These are phyloP conservation scores for Phalacrocorax aristotelis DNA, from an alignment of 2,113 vertebrate genomes.

Conservation along the genomic window DNA sequence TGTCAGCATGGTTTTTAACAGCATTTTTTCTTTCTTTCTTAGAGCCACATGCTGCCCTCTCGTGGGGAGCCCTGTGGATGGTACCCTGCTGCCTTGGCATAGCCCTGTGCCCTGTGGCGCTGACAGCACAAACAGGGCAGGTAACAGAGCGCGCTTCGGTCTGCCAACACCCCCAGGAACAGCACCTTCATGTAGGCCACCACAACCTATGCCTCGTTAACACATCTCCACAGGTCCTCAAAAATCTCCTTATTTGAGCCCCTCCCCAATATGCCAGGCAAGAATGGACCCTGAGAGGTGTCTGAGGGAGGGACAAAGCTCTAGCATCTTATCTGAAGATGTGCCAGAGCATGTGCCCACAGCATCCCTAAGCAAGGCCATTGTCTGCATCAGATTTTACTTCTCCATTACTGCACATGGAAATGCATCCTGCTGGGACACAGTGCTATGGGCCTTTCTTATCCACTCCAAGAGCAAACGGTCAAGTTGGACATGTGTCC, in stretches of 20 bases:
- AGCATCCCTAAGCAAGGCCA: neutral
- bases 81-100: neutral
- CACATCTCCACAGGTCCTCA: neutral
- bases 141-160: fast-evolving
- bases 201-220: neutral
- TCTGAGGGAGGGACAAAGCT: neutral
- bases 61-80: neutral
- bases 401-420: neutral
- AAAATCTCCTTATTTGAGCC: neutral
- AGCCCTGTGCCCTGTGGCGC: neutral
- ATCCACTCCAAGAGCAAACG: neutral
- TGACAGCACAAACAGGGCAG: neutral
- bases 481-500: neutral
- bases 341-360: neutral
- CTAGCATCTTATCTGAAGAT: neutral
- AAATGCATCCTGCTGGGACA: neutral
- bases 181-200: neutral
- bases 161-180: neutral
- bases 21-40: no score
- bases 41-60: conserved; percentile 4
- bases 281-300: neutral
- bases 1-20: neutral
- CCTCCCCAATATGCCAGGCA: neutral
- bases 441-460: neutral
- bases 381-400: neutral